Evolutionary conservation across 1,140 invertebrate genomes (phyloP).

Genomic region (Aporrectodea caliginosa): DNA sequence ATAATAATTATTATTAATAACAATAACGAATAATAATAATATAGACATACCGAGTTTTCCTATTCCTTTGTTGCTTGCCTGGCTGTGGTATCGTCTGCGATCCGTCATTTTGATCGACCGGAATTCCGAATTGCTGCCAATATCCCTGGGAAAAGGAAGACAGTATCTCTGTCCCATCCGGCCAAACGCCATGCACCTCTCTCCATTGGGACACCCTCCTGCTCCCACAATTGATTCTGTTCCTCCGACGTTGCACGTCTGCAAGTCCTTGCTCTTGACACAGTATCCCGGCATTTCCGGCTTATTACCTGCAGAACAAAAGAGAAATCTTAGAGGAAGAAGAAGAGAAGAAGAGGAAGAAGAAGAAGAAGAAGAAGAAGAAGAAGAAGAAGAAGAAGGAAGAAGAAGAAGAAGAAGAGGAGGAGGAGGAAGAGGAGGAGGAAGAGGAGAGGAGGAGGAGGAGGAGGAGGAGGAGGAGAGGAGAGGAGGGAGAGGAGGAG

Average conservation of each 20-base stretch:
- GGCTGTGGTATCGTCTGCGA: neutral
- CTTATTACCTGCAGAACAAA: neutral
- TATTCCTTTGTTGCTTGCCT: neutral
- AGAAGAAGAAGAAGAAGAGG: too few relatives aligned
- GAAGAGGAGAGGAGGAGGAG: too few relatives aligned
- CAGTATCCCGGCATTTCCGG: conserved; percentile 21
- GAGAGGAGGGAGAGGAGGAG: too few relatives aligned
- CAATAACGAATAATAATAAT: too few relatives aligned
- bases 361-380: too few relatives aligned
- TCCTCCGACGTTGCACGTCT: neutral
- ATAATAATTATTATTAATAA: too few relatives aligned
- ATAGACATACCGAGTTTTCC: neutral
- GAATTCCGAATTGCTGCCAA: neutral
- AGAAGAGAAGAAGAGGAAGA: too few relatives aligned
- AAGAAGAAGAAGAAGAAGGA: too few relatives aligned
- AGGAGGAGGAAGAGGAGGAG: too few relatives aligned
- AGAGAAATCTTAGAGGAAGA: too few relatives aligned
- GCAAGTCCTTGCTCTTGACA: conserved; percentile 21
- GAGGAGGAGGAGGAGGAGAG: too few relatives aligned
- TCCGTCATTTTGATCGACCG: neutral
- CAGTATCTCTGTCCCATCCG: conserved; percentile 23
- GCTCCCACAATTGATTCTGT: neutral
- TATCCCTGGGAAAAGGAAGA: neutral
- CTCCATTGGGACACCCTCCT: conserved; percentile 5
- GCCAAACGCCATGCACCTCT: conserved; percentile 8